Conservation (phyloP, 2,888 invertebrate genomes). For the Dynastes hyllus region DNA sequence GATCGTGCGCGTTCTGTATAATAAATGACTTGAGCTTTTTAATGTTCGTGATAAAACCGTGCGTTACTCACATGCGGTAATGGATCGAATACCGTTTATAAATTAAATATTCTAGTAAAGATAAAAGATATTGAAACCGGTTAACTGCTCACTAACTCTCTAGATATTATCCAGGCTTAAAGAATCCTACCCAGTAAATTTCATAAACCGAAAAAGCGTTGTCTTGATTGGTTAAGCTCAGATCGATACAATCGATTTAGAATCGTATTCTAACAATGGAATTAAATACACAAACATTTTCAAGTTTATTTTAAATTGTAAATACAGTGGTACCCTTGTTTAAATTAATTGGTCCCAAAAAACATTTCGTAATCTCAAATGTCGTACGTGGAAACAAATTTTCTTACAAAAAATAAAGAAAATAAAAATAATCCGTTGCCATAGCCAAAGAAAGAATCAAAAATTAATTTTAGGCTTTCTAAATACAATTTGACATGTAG, state of each 20-base stretch:
- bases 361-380: too few relatives aligned
- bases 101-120: slow-evolving; percentile 65
- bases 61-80: slow-evolving; percentile 53
- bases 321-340: too few relatives aligned
- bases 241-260: slow-evolving; percentile 29
- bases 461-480: too few relatives aligned
- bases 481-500: too few relatives aligned
- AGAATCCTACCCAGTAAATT: slow-evolving; percentile 36
- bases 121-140: slow-evolving; percentile 55
- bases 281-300: neutral
- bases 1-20: slow-evolving; percentile 43
- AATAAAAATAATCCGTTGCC: too few relatives aligned
- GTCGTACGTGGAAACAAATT: too few relatives aligned
- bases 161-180: slow-evolving; percentile 36
- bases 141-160: slow-evolving; percentile 49
- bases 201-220: slow-evolving; percentile 33
- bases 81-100: slow-evolving; percentile 67
- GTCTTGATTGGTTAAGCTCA: slow-evolving; percentile 37
- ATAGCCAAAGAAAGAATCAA: too few relatives aligned
- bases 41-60: slow-evolving; percentile 53
- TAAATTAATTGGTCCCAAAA: too few relatives aligned
- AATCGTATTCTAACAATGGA: neutral
- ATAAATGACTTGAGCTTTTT: slow-evolving; percentile 52
- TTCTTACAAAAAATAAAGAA: too few relatives aligned
- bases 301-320: too few relatives aligned